A percentile compares a stretch with the other conserved stretches of the same genome.
phyloP scores from a whole-genome alignment of 2,797 vertebrate genomes.

The Sebastes oblongus region DNA sequence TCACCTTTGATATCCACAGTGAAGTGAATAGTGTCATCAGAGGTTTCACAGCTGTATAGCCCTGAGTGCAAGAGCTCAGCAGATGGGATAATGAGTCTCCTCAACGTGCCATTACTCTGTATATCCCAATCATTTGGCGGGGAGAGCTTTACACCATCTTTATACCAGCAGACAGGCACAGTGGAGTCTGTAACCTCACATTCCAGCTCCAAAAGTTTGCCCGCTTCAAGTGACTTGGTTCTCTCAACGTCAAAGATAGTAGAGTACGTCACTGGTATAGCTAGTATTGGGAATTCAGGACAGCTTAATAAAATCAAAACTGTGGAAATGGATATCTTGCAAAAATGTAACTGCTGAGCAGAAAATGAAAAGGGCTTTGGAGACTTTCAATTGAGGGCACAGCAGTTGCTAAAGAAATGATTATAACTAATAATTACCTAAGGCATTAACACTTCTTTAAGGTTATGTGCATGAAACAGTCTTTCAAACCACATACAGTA shows the following conservation, averaged over 20 bases:
- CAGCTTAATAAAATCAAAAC: conserved; percentile 73
- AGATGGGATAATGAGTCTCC: conserved; percentile 80
- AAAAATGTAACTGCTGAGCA: conserved; percentile 54
- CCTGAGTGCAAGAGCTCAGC: conserved; percentile 84
- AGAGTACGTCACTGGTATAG: conserved; percentile 73
- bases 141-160: conserved; percentile 83
- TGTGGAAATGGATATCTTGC: conserved; percentile 58
- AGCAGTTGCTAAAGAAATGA: conserved; percentile 42
- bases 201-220: conserved; percentile 84
- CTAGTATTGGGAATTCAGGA: conserved; percentile 81
- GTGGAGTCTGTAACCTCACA: conserved; percentile 86
- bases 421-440: conserved; percentile 28
- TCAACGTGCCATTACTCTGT: conserved; percentile 81
- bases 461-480: conserved; percentile 49
- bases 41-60: conserved; percentile 84
- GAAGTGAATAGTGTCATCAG: conserved; percentile 83
- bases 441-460: conserved; percentile 43
- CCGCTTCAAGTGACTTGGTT: conserved; percentile 79
- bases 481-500: conserved; percentile 57
- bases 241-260: conserved; percentile 79
- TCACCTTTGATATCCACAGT: conserved; percentile 90
- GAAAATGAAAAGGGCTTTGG: conserved; percentile 48
- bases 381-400: conserved; percentile 49
- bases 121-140: conserved; percentile 81
- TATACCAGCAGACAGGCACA: conserved; percentile 84